A percentile compares a stretch with the other conserved stretches of the same genome.
Conservation (phyloP, 1,140 invertebrate species). For the Cherax destructor region DNA sequence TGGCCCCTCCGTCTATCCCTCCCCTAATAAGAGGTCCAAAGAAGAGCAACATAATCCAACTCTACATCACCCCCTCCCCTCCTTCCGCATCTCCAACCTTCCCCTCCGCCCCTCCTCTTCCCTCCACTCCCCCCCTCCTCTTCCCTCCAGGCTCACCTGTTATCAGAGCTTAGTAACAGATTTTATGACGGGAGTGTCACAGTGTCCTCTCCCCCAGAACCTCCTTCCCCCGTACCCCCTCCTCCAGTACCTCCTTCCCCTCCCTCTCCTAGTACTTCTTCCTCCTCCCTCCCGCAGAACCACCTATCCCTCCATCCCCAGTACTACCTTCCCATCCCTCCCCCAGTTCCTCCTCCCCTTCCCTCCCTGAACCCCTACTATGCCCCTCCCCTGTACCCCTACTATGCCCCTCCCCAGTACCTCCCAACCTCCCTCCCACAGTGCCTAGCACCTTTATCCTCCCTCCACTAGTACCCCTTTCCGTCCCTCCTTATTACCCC, state of each 20-base stretch:
- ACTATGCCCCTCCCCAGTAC: neutral
- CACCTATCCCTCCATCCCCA: too few relatives aligned
- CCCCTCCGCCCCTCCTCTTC: neutral
- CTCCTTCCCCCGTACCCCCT: neutral
- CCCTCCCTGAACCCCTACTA: too few relatives aligned
- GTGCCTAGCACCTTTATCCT: neutral
- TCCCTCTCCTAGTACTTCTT: neutral
- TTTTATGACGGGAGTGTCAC: neutral
- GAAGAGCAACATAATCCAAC: too few relatives aligned
- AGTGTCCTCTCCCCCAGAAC: neutral
- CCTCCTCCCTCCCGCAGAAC: too few relatives aligned
- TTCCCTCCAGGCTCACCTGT: neutral
- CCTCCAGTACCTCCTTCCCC: neutral
- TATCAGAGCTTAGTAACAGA: neutral
- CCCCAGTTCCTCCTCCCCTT: too few relatives aligned
- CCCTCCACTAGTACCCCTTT: neutral
- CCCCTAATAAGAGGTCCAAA: too few relatives aligned
- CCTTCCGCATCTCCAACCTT: too few relatives aligned
- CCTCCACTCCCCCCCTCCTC: neutral
- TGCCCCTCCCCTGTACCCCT: too few relatives aligned
- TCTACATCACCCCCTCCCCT: too few relatives aligned
- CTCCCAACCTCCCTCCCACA: neutral
- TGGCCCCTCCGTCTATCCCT: too few relatives aligned
- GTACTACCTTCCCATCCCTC: too few relatives aligned
- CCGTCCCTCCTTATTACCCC: neutral